These are phyloP conservation scores for Megalopta genalis DNA, from an alignment of 1,140 invertebrate genomes.

Conservation along the genomic window DNA sequence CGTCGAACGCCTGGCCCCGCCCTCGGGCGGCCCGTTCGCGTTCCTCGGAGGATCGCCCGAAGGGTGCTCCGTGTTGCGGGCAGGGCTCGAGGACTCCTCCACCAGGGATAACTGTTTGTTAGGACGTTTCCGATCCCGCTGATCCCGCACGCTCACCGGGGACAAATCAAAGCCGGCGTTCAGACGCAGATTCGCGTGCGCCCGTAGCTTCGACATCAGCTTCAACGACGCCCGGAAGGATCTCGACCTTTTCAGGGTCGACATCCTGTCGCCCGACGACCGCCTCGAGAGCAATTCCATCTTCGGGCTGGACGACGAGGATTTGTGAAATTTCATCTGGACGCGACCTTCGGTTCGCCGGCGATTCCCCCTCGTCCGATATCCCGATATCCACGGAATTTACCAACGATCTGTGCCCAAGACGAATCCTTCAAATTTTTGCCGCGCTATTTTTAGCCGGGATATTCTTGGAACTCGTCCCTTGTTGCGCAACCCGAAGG, in stretches of 20 bases:
- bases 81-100: neutral
- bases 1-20: neutral
- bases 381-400: neutral
- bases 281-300: slow-evolving; percentile 72
- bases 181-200: slow-evolving; percentile 62
- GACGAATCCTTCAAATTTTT: neutral
- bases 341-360: neutral
- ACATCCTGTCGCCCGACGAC: slow-evolving; percentile 57
- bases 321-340: slow-evolving; percentile 76
- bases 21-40: neutral
- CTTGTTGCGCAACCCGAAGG: too few species aligned
- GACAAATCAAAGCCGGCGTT: slow-evolving; percentile 58
- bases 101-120: neutral
- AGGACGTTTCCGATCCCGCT: slow-evolving; percentile 9
- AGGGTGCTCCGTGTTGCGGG: neutral
- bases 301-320: slow-evolving; percentile 65
- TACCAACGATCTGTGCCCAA: too few species aligned
- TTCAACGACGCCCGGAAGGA: slow-evolving; percentile 87
- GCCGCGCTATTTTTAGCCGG: neutral
- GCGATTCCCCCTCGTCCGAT: too few species aligned
- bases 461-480: too few species aligned
- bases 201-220: slow-evolving; percentile 80
- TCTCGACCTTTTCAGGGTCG: slow-evolving; percentile 83
- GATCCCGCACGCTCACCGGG: slow-evolving; percentile 46
- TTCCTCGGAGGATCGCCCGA: neutral